Evolutionary conservation across 1,140 invertebrate genomes (phyloP), one percentile per base, ranked within the genome.

Genomic region (Halictus rubicundus): DNA sequence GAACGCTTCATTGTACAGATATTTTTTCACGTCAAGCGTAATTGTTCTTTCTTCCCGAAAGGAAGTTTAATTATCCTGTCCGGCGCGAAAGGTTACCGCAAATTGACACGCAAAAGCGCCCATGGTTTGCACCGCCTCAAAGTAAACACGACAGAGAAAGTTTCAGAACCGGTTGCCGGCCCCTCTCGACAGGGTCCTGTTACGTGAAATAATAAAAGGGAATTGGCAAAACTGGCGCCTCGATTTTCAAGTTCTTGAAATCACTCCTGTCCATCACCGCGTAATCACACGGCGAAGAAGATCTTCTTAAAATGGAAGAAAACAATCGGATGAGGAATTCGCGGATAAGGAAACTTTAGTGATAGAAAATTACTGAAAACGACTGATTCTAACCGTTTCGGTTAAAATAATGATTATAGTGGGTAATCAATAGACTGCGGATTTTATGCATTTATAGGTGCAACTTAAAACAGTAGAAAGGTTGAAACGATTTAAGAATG

Each of bases 141-240:
- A 64, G 65, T 59, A 85, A 84, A 84, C 49, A 80, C 79, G 54
- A 23, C 69, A 54, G 65, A 85, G 84, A 85, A 85, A 85, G 84
- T 85, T 85, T 84, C 60, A 59, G 60, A 63, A 76, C 75, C 74
- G 84, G 85, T 86, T 78, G 57, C 37, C 60, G 25, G 23, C 39
- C 70, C 66, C 68, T 70, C 65, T 63, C 70, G 71, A 12, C 68
- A n/a, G 59, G 59, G 25, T 71, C 66, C 49, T 60, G 37, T 64
- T 63, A 54, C 72, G 66, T 73, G 66, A 75, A 57, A 68, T 23
- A 68, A 49, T 76, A 68, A 68, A 68, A 49, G 49, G 19, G 54
- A 57, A 59, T 68, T 32, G 46, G 1, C 39, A 16, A 10, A 42
- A 19, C 32, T 3, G n/a, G n/a, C 16, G 60, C 19, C 25, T 23